Evolutionary conservation across 2,888 invertebrate genomes (phyloP).

Genomic region (Trichopoda pennipes): DNA sequence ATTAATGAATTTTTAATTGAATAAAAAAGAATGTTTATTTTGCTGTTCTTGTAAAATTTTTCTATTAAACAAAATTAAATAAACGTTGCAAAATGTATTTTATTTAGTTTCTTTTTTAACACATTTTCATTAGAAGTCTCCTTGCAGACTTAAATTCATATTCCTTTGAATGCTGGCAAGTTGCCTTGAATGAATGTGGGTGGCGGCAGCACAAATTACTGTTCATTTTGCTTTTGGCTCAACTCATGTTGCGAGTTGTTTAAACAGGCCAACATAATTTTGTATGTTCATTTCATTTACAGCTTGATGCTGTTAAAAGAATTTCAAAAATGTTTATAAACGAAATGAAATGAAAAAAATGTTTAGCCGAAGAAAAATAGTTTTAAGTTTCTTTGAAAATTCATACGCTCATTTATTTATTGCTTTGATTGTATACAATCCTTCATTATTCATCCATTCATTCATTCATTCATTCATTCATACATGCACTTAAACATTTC

Average conservation of each 20-base stretch:
- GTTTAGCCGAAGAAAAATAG: conserved; percentile 24
- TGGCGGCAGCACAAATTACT: conserved; percentile 9
- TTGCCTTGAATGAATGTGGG: neutral
- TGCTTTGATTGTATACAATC: conserved; percentile 20
- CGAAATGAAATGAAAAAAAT: neutral
- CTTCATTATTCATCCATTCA: conserved; percentile 32
- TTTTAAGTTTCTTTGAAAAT: conserved; percentile 39
- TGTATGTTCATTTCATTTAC: conserved; percentile 36
- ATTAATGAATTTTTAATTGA: conserved; percentile 61
- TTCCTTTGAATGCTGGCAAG: neutral
- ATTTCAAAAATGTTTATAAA: neutral
- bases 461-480: conserved; percentile 32
- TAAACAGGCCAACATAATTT: conserved; percentile 49
- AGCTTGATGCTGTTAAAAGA: conserved; percentile 7
- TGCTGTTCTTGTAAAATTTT: conserved; percentile 17
- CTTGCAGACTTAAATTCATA: conserved; percentile 1
- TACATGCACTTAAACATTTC: conserved; percentile 26
- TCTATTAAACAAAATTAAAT: conserved; percentile 20
- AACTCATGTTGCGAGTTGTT: conserved; percentile 21
- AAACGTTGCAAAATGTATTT: conserved; percentile 15
- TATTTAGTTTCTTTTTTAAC: conserved; percentile 15
- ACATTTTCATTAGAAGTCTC: neutral
- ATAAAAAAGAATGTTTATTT: conserved; percentile 26
- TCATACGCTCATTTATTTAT: conserved; percentile 32
- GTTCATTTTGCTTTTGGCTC: conserved; percentile 37